These are phyloP conservation scores for Danio aesculapii DNA, from an alignment of 2,797 vertebrate genomes.

Conservation along the genomic window DNA sequence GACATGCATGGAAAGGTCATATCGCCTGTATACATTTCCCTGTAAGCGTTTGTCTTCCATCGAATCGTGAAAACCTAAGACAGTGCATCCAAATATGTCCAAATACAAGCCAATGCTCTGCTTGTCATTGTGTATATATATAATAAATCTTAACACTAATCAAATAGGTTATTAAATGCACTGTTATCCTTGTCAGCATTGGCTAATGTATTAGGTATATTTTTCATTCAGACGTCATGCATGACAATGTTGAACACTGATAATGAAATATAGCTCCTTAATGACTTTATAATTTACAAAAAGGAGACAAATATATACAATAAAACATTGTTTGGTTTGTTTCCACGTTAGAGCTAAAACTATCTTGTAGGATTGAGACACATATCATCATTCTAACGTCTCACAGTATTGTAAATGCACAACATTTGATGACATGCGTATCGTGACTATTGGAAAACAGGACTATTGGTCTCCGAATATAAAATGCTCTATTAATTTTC, in stretches of 20 bases:
- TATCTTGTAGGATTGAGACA: not conserved
- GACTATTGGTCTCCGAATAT: not conserved
- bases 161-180: not conserved
- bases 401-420: not conserved
- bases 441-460: conserved; percentile 53
- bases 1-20: conserved; percentile 75
- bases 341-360: not conserved
- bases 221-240: conserved; percentile 48
- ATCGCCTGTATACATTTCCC: conserved; percentile 59
- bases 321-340: not conserved
- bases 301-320: not conserved
- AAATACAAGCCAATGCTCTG: not conserved
- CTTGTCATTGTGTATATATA: not conserved
- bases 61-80: conserved; percentile 54
- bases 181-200: not conserved
- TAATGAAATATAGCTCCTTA: conserved; percentile 55
- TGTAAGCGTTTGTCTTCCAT: conserved; percentile 38
- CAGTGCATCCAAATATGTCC: conserved; percentile 13
- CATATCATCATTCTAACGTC: not conserved
- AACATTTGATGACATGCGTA: not conserved
- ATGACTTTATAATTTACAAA: not conserved
- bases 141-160: conserved; percentile 32
- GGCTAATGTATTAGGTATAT: not conserved
- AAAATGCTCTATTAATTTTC: conserved; percentile 11
- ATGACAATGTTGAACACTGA: conserved; percentile 50